Evolutionary conservation across 2,888 invertebrate genomes (phyloP).

Genomic region (Agriopis marginaria): DNA sequence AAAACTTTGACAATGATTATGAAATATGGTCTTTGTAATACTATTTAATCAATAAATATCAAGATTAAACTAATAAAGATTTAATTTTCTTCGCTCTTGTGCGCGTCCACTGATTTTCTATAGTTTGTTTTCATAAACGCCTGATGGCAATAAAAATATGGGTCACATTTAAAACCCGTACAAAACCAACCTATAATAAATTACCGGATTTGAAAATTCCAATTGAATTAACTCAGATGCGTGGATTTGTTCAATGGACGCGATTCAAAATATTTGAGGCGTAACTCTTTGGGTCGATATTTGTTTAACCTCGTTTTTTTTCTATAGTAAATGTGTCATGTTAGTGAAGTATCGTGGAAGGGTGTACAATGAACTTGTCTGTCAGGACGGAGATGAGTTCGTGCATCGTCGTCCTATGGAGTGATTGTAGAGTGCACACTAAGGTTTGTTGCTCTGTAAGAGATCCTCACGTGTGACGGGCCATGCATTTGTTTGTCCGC

Average conservation of each 20-base stretch:
- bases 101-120: slow-evolving; percentile 64
- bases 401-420: slow-evolving; percentile 57
- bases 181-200: slow-evolving; percentile 57
- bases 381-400: slow-evolving; percentile 57
- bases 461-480: slow-evolving; percentile 80
- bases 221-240: slow-evolving; percentile 52
- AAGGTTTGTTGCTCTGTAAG: slow-evolving; percentile 36
- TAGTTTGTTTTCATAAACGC: slow-evolving; percentile 71
- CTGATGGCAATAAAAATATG: slow-evolving; percentile 64
- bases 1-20: slow-evolving; percentile 52
- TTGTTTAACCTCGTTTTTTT: slow-evolving; percentile 65
- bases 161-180: slow-evolving; percentile 61
- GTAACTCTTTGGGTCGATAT: slow-evolving; percentile 58
- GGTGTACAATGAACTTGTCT: slow-evolving; percentile 77
- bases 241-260: slow-evolving; percentile 53
- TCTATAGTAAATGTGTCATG: slow-evolving; percentile 67
- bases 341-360: slow-evolving; percentile 62
- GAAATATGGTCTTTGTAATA: slow-evolving; percentile 58
- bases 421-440: slow-evolving; percentile 42
- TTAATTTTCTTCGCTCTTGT: slow-evolving; percentile 62
- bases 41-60: slow-evolving; percentile 66
- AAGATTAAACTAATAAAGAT: slow-evolving; percentile 69
- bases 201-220: slow-evolving; percentile 64
- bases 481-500: slow-evolving; percentile 82
- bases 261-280: slow-evolving; percentile 48